A percentile compares a stretch with the other conserved stretches of the same genome.
Evolutionary conservation across 2,797 vertebrate genomes (phyloP).

Genomic region (Anolis apletophallus): DNA sequence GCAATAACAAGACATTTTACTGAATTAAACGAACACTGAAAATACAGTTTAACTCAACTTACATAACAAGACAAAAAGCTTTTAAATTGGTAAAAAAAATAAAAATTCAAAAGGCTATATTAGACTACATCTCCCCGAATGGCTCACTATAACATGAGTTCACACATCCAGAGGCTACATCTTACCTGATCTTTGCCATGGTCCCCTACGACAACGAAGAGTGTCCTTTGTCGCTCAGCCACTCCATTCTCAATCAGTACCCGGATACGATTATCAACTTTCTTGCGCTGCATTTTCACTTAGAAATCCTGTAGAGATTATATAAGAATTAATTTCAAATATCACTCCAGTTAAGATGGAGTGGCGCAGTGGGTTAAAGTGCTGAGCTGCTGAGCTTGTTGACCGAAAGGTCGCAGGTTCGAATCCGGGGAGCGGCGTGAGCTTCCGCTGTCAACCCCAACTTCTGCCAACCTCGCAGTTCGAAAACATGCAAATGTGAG

Average conservation of each 20-base stretch:
- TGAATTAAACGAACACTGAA: no score
- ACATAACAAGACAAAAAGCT: no score
- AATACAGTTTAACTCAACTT: no score
- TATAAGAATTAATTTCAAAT: not conserved
- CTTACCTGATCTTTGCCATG: slow-evolving; percentile 93
- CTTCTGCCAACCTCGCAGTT: no score
- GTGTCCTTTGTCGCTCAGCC: slow-evolving; percentile 84
- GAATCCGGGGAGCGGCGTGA: no score
- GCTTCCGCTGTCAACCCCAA: no score
- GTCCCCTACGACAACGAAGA: slow-evolving; percentile 95
- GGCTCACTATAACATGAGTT: not conserved
- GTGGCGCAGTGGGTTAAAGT: no score
- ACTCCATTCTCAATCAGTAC: slow-evolving; percentile 97
- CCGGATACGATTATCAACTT: slow-evolving; percentile 95
- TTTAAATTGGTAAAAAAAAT: no score
- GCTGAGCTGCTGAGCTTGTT: no score
- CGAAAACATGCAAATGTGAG: no score
- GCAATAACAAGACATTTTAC: no score
- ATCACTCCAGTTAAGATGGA: not conserved
- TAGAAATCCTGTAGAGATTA: slow-evolving; percentile 34
- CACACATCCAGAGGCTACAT: not conserved
- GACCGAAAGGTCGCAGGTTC: no score
- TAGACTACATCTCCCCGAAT: not conserved
- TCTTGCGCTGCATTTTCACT: slow-evolving; percentile 87
- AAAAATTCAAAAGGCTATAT: not conserved